Base-by-base conservation (phyloP, 1,140 invertebrate species). In the Drosophila malerkotliana region DNA sequence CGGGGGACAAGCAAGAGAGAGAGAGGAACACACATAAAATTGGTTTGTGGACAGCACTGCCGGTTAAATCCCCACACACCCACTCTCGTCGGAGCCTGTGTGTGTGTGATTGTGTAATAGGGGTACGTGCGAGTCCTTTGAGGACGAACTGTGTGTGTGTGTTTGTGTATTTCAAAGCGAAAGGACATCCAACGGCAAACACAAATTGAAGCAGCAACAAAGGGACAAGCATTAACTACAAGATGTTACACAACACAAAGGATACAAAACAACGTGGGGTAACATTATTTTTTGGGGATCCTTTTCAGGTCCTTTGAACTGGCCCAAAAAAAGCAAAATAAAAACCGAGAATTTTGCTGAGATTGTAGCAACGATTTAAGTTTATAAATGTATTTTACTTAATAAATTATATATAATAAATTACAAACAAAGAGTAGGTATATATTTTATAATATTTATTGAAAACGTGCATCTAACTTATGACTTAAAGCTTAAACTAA, bases 11-110 rank as follows among this genome's bases (percentile, higher is more conserved):
- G 26, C 5, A 49, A 59, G 26, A 28, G 53, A 59, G 37, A 45
- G 34, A 37, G 10, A 61, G 63, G 62, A 49, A 58, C 49, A 75
- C 69, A 87, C 71, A 85, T 69, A 78, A 81, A 87, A 87, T 77
- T 78, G 72, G 56, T 69, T 77, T 74, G 82, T 74, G 73, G 64
- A 78, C 59, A 76, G 51, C 64, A 58, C 49, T 28, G 64, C 54
- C 62, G 64, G 59, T 63, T 82, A 77, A 66, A 77, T 77, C 66
- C 51, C 51, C n/a, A 7, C 14, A 7, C 41, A 44, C 41, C 59
- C 61, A 77, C 24, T 37, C 52, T 28, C 10, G 8, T 5, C 34
- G 5, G 44, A 21, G 21, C 21, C 18, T 34, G 39, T 28, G 32
- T 56, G 28, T 56, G 55, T 32, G 32, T 32, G 48, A 26, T 62